Percentiles rank a stretch among this genome's conserved stretches.
Conservation (phyloP, 2,113 vertebrate genomes). For the Nothobranchius furzeri region DNA sequence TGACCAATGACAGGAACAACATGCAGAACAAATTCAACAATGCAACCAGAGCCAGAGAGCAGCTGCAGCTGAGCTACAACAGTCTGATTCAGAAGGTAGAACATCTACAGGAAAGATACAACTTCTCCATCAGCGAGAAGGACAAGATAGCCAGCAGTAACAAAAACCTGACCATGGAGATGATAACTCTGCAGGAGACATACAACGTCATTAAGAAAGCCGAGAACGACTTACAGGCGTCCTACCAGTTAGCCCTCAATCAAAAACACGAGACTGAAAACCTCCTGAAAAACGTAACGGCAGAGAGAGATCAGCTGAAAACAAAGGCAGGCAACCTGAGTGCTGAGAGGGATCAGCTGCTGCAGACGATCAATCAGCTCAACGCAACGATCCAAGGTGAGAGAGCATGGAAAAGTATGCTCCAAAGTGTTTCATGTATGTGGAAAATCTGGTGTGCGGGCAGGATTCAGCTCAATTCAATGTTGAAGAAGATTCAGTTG, state of each 20-base stretch:
- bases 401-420: neutral
- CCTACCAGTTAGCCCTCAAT: neutral
- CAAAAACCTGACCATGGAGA: conserved; percentile 27
- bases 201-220: conserved; percentile 3
- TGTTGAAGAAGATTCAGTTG: too few species aligned
- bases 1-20: conserved; percentile 44
- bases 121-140: conserved; percentile 39
- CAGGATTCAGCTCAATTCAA: too few species aligned
- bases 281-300: neutral
- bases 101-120: conserved; percentile 43
- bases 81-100: conserved; percentile 33
- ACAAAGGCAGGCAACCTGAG: conserved; percentile 42
- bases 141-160: conserved; percentile 38
- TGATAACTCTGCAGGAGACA: conserved; percentile 8
- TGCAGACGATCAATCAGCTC: neutral
- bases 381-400: conserved; percentile 32
- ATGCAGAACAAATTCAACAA: conserved; percentile 60
- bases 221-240: conserved; percentile 4
- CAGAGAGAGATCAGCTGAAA: conserved; percentile 34
- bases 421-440: neutral
- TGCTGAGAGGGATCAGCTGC: conserved; percentile 30
- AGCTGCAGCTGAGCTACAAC: conserved; percentile 48
- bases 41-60: conserved; percentile 32
- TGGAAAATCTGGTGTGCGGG: neutral
- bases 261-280: conserved; percentile 37